Percentiles rank a stretch among this genome's conserved stretches.
phyloP scores from a whole-genome alignment of 2,888 invertebrate genomes.

The Drosophila cracens region DNA sequence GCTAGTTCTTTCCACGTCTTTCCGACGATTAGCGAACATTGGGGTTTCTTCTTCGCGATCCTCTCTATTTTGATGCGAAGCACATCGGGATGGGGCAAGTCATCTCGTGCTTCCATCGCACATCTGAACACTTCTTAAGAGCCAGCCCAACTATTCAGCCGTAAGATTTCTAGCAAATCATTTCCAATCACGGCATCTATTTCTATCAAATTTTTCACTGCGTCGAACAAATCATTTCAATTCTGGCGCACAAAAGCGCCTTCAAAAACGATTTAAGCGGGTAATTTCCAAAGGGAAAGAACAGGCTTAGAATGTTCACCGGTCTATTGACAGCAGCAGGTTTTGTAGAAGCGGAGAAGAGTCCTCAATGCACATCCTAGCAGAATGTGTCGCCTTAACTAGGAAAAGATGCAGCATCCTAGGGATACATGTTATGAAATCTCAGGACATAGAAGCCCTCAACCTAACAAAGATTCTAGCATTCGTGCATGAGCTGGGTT shows the following conservation, averaged over 20 bases:
- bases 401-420: no score
- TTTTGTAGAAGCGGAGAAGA: no score
- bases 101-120: conserved; percentile 1
- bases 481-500: no score
- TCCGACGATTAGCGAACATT: conserved; percentile 8
- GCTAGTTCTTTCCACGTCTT: background rate
- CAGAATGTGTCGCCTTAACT: no score
- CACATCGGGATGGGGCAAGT: conserved; percentile 1
- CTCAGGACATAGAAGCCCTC: no score
- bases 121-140: background rate
- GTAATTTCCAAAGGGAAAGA: no score
- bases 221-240: conserved; percentile 21
- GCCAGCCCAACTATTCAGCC: conserved; percentile 4
- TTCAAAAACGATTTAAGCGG: background rate
- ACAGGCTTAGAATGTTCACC: no score
- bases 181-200: conserved; percentile 17
- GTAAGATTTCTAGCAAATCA: conserved; percentile 1
- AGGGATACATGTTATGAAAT: no score
- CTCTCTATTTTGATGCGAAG: background rate
- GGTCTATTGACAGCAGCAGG: no score
- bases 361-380: no score
- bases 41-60: background rate
- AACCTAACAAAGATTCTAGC: no score
- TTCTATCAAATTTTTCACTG: conserved; percentile 24
- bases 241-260: conserved; percentile 4